These are phyloP conservation scores for Rhagonycha lutea DNA, from an alignment of 2,888 invertebrate genomes.

Conservation along the genomic window DNA sequence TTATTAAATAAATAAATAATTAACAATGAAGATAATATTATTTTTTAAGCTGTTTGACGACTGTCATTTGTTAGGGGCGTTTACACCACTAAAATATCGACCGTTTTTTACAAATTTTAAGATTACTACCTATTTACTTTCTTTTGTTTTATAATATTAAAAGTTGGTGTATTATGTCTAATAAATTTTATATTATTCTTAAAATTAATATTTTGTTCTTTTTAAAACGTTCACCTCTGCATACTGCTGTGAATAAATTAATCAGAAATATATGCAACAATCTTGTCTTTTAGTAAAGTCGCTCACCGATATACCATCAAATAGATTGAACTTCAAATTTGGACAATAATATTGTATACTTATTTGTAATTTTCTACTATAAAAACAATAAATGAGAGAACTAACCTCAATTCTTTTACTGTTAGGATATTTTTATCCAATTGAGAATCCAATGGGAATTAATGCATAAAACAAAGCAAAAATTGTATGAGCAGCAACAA, in stretches of 20 bases:
- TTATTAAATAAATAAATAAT: not conserved
- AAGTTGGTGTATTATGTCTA: not conserved
- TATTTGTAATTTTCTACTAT: not conserved
- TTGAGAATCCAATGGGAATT: not conserved
- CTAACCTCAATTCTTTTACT: not conserved
- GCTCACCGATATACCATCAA: not conserved
- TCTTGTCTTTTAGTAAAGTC: not conserved
- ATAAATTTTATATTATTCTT: not conserved
- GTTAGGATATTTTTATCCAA: not conserved
- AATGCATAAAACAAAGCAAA: not conserved
- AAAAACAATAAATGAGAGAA: not conserved
- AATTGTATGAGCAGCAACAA: not conserved
- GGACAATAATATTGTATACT: not conserved
- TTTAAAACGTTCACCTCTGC: not conserved
- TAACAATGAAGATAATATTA: not conserved
- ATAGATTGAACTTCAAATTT: not conserved
- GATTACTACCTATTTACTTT: not conserved
- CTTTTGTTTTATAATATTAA: not conserved
- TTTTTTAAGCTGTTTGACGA: not conserved
- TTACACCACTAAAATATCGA: not conserved
- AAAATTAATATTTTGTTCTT: not conserved
- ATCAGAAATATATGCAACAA: not conserved
- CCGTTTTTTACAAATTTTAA: not conserved
- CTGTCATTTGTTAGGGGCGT: not conserved
- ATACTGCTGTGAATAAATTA: not conserved